Base-by-base conservation (phyloP, 2,797 vertebrate genomes). In the Hybognathus amarus region DNA sequence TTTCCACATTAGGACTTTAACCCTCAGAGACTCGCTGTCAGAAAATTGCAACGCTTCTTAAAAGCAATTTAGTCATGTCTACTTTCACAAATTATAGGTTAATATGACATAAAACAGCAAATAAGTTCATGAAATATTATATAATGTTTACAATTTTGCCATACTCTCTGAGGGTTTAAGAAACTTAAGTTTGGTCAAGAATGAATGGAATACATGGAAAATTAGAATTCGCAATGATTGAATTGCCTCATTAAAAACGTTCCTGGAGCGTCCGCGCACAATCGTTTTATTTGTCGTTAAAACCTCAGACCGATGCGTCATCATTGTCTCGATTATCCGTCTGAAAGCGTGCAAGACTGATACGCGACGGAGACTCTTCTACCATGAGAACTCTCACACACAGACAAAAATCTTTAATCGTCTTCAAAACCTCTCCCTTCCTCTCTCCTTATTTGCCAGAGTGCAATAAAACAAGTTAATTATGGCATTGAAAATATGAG, bases 401-500 rank as follows among this genome's bases (percentile, higher is more conserved):
- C 86, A 76, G 84, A 93, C 87, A 83, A 91, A 83, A 80, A 89
- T 90, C 89, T 92, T 94, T 93, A 93, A 94, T 93, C 93, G 89
- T 86, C 88, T 87, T 91, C 87, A 90, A 93, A 94, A 92, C 92
- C 92, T 92, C 91, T 75, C 71, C 90, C 91, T 90, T 80, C 89
- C 88, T 84, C 78, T 88, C 85, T 79, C 88, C 89, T 89, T 85
- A 89, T 89, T 94, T 93, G 93, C 93, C 92, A 93, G 69, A 94
- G 92, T 92, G 91, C 92, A 93, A 94, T 94, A 92, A 93, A 93
- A 91, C 87, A 92, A 89, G 83, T 83, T 93, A 94, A 95, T 95
- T 94, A 95, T 85, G 91, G 90, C 88, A 83, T 88, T 90, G 90
- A 79, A 92, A 91, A 92, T 93, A 94, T 93, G 92, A 88, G 93